phyloP scores from a whole-genome alignment of 1,140 invertebrate genomes.

The Euglossa dilemma region DNA sequence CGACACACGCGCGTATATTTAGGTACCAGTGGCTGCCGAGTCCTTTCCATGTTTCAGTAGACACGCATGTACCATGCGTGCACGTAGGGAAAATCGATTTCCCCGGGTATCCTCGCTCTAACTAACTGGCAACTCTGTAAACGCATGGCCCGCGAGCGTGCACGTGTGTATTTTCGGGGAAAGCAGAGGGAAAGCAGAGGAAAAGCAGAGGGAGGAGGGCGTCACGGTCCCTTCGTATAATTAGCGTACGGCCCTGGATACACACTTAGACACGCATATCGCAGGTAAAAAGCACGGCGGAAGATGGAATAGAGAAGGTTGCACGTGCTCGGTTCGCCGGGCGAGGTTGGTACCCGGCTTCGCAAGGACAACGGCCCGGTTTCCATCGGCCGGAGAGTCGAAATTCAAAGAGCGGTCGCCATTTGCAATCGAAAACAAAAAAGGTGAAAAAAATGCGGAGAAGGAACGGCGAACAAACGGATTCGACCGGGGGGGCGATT shows the following conservation, averaged over 20 bases:
- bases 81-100: not conserved
- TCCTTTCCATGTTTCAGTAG: not conserved
- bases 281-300: conserved; percentile 57
- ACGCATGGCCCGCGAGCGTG: not conserved
- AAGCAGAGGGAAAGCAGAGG: not conserved
- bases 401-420: conserved; percentile 74
- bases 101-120: not conserved
- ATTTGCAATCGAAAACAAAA: conserved; percentile 75
- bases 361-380: conserved; percentile 74
- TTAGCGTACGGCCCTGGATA: conserved; percentile 45
- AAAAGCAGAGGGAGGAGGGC: not conserved
- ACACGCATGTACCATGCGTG: not conserved
- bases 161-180: not conserved
- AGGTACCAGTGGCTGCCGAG: not conserved
- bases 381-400: conserved; percentile 61
- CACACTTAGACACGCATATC: conserved; percentile 27
- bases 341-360: conserved; percentile 63
- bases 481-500: conserved; percentile 66
- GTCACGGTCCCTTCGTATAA: conserved; percentile 28
- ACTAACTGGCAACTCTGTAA: not conserved
- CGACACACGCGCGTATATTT: no score
- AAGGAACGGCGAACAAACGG: conserved; percentile 73
- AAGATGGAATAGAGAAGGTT: conserved; percentile 52
- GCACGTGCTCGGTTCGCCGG: conserved; percentile 62
- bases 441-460: conserved; percentile 22